Base-by-base conservation (phyloP, 2,888 invertebrate species). In the Drosophila multiciliata region DNA sequence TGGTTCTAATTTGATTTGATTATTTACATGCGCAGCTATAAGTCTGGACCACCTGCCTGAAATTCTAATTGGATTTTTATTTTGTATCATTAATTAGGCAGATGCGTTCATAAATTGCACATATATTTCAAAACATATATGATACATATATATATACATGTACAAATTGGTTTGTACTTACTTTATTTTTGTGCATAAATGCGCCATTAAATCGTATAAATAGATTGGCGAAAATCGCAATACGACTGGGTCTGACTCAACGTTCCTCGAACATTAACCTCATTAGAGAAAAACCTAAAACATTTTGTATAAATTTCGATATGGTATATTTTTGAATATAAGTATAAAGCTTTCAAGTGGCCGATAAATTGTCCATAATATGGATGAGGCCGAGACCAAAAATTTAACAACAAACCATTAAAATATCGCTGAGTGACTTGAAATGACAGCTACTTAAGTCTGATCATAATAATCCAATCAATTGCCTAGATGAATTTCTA, bases 121-220 rank as follows among this genome's bases (percentile, higher is more conserved):
- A 73, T 64, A 50, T 45, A 15, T 45, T 23, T 45, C 29, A 29
- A 29, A 15, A 40, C 7, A 53, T n/a, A 66, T 67, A 45, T 33
- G 29, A 12, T 35, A 20, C 42, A 60, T 49, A 66, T 40, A 23
- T 23, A 23, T 23, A 23, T 23, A 23, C 2, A 40, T 57, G 50
- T 54, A 64, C 42, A 68, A 66, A 89, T 87, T 69, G 83, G 69
- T 66, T 75, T 59, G 82, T 81, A 89, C 78, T 83, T 65, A 71
- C 57, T 71, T 90, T 90, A 86, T 86, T 89, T 89, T 87, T 76
- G 84, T 90, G 84, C 88, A 89, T 26, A 87, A 86, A 87, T 89
- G 88, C 88, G 90, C 90, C 88, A 90, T 89, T 87, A 87, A 87
- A 73, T 74, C 57, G 35, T 89, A 87, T 76, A 82, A 89, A 87